phyloP scores from a whole-genome alignment of 2,888 invertebrate genomes.

The Amphimallon solstitiale region DNA sequence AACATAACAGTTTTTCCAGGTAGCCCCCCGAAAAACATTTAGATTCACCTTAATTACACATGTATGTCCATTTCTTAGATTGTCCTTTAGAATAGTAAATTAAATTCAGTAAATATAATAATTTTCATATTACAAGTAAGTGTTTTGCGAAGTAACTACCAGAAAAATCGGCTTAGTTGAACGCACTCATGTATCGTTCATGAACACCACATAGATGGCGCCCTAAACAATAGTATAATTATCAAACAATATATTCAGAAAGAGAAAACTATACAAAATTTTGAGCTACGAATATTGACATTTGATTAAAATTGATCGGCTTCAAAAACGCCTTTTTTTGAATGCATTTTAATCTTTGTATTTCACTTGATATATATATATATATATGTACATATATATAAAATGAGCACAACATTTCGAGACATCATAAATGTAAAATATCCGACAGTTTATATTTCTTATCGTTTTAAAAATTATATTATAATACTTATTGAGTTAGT shows the following conservation, averaged over 20 bases:
- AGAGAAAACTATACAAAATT: constrained; percentile 43
- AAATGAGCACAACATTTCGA: constrained; percentile 59
- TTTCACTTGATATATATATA: constrained; percentile 45
- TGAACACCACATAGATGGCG: constrained; percentile 3
- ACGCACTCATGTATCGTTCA: constrained; percentile 39
- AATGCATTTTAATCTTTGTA: constrained; percentile 41
- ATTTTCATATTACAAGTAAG: not conserved
- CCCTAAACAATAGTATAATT: constrained; percentile 17
- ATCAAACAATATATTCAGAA: constrained; percentile 36
- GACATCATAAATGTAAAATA: constrained; percentile 53
- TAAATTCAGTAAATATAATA: constrained; percentile 12
- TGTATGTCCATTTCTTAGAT: constrained; percentile 8
- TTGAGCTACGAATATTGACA: constrained; percentile 64
- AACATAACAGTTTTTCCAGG: constrained; percentile 43
- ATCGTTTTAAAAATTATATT: constrained; percentile 35
- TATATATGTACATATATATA: constrained; percentile 54
- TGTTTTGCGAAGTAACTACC: constrained; percentile 13
- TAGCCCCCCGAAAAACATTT: constrained; percentile 23
- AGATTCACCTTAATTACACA: constrained; percentile 6
- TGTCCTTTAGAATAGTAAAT: constrained; percentile 26
- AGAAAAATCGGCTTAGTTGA: constrained; percentile 38
- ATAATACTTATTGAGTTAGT: constrained; percentile 39
- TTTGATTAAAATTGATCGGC: constrained; percentile 56
- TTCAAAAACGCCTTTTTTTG: constrained; percentile 31
- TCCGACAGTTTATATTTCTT: constrained; percentile 43